These are phyloP conservation scores for Erebia ligea DNA, from an alignment of 2,888 invertebrate genomes.

Conservation along the genomic window DNA sequence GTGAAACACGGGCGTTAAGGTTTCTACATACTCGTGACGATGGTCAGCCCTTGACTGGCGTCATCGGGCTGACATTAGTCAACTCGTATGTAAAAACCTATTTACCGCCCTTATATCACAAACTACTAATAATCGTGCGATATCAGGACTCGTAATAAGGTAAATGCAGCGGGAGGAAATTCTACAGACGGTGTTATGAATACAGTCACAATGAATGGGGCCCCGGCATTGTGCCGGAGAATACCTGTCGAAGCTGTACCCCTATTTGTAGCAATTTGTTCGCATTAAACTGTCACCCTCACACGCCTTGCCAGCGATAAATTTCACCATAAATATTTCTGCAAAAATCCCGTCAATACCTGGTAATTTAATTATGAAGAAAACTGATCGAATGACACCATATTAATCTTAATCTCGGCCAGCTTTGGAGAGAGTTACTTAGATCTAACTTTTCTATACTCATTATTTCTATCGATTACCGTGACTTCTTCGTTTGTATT, in stretches of 20 bases:
- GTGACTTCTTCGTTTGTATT: no score
- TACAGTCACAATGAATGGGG: constrained; percentile 35
- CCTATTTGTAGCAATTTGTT: constrained; percentile 66
- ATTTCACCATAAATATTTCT: constrained; percentile 20
- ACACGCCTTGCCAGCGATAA: constrained; percentile 24
- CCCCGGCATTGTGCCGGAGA: constrained; percentile 35
- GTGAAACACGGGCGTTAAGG: no score
- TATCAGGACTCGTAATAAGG: constrained; percentile 40
- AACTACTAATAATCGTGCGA: constrained; percentile 36
- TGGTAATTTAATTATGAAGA: background rate
- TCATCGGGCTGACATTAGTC: no score
- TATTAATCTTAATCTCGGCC: no score
- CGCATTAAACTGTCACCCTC: constrained; percentile 38
- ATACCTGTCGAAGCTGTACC: constrained; percentile 39
- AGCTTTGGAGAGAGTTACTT: no score
- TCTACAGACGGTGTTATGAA: constrained; percentile 30
- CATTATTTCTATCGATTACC: no score
- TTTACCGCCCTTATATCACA: no score
- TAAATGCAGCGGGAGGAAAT: constrained; percentile 37
- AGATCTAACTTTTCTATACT: no score
- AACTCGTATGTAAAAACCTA: no score
- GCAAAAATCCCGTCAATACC: background rate
- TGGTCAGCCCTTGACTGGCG: no score
- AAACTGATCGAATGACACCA: background rate
- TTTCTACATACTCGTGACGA: no score